These are phyloP conservation scores for Ichneumon xanthorius DNA, from an alignment of 2,888 invertebrate genomes.

Conservation along the genomic window DNA sequence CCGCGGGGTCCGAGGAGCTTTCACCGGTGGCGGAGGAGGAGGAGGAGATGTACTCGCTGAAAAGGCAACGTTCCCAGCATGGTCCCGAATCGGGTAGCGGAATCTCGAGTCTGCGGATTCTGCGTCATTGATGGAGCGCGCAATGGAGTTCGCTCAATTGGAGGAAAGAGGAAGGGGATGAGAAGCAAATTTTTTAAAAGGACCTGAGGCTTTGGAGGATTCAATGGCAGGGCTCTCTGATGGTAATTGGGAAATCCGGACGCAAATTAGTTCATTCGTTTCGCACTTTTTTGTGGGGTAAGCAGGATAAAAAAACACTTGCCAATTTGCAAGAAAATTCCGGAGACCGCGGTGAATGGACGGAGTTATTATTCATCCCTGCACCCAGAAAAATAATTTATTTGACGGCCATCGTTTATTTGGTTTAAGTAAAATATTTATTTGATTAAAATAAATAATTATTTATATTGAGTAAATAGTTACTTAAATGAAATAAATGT, in stretches of 20 bases:
- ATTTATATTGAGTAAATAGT: too few species aligned
- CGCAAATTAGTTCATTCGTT: not conserved
- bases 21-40: conserved; percentile 36
- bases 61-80: conserved; percentile 31
- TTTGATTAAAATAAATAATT: too few species aligned
- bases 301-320: not conserved
- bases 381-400: too few species aligned
- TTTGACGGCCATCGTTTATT: too few species aligned
- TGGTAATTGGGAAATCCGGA: not conserved
- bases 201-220: not conserved
- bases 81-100: not conserved
- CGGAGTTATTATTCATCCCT: too few species aligned
- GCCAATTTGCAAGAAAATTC: too few species aligned
- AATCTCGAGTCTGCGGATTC: not conserved
- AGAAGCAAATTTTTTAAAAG: not conserved
- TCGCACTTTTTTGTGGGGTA: not conserved
- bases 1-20: conserved; percentile 41
- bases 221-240: not conserved
- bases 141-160: conserved; percentile 39
- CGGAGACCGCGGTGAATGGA: too few species aligned
- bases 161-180: not conserved
- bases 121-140: not conserved
- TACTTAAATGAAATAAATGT: too few species aligned
- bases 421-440: too few species aligned
- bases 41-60: conserved; percentile 13